Conservation (phyloP, 2,797 vertebrate genomes). For the Liparis tanakae region DNA sequence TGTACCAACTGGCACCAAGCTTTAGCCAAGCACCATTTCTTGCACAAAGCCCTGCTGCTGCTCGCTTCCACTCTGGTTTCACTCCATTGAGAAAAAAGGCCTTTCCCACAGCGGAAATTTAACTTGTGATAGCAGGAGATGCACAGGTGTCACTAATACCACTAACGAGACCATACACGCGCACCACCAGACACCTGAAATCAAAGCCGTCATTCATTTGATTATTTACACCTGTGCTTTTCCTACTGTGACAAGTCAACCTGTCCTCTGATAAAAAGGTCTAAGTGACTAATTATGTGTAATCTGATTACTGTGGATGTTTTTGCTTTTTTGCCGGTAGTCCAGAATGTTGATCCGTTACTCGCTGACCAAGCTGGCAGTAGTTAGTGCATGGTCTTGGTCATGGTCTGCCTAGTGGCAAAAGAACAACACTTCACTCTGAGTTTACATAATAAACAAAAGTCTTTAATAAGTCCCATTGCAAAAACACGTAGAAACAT, state of each 20-base stretch:
- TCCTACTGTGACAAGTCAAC: neutral
- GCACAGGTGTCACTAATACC: neutral
- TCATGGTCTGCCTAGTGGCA: neutral
- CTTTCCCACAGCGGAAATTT: neutral
- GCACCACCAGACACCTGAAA: neutral
- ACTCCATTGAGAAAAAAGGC: neutral
- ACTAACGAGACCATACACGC: neutral
- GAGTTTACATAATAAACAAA: slow-evolving; percentile 70
- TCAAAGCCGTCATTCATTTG: neutral
- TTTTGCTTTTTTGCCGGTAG: neutral
- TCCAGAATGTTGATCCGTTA: neutral
- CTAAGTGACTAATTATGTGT: neutral
- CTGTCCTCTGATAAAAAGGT: neutral
- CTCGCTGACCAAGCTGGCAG: neutral
- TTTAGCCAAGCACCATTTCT: neutral
- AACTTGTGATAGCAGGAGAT: neutral
- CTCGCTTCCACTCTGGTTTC: neutral
- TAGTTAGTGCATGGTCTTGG: neutral
- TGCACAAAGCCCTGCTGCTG: neutral
- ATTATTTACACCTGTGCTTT: slow-evolving; percentile 1
- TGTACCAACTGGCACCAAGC: neutral
- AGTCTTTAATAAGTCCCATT: slow-evolving; percentile 78
- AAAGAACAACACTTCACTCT: slow-evolving; percentile 41
- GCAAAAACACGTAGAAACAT: slow-evolving; percentile 83
- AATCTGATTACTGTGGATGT: neutral